Percentiles rank a stretch among this genome's conserved stretches.
Evolutionary conservation across 1,140 invertebrate genomes (phyloP).

Genomic region (Drosophila rhopaloa): DNA sequence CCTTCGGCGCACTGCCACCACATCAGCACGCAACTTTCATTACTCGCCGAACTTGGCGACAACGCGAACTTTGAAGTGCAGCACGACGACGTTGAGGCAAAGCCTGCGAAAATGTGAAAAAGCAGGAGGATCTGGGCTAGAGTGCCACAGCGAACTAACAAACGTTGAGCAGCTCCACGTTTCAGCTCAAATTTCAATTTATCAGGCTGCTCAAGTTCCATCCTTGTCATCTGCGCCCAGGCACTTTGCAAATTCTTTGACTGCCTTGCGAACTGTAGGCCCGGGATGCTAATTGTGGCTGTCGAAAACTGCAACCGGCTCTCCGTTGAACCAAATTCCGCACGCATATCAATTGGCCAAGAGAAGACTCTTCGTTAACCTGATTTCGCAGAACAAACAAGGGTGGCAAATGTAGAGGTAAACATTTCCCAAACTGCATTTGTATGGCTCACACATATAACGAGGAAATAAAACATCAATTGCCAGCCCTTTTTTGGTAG

Average conservation of each 20-base stretch:
- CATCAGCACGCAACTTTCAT: slow-evolving; percentile 53
- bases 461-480: slow-evolving; percentile 37
- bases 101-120: background rate
- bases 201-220: slow-evolving; percentile 27
- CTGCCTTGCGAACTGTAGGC: slow-evolving; percentile 1
- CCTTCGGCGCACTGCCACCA: background rate
- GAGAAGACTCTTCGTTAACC: slow-evolving; percentile 34
- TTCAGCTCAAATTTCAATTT: slow-evolving; percentile 45
- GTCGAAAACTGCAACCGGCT: background rate
- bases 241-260: slow-evolving; percentile 20
- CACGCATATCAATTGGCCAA: slow-evolving; percentile 9
- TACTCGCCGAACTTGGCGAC: slow-evolving; percentile 57
- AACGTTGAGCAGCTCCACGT: slow-evolving; percentile 26
- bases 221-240: slow-evolving; percentile 4
- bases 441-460: slow-evolving; percentile 34
- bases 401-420: slow-evolving; percentile 14
- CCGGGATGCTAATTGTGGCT: slow-evolving; percentile 39
- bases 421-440: slow-evolving; percentile 26
- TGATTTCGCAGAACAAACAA: slow-evolving; percentile 40
- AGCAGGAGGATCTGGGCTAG: slow-evolving; percentile 14
- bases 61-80: slow-evolving; percentile 70
- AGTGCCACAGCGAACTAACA: slow-evolving; percentile 41
- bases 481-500: slow-evolving; percentile 16
- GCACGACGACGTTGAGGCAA: slow-evolving; percentile 28
- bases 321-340: slow-evolving; percentile 6